Evolutionary conservation across 2,888 invertebrate species (phyloP).

Genomic region (Galeruca laticollis): DNA sequence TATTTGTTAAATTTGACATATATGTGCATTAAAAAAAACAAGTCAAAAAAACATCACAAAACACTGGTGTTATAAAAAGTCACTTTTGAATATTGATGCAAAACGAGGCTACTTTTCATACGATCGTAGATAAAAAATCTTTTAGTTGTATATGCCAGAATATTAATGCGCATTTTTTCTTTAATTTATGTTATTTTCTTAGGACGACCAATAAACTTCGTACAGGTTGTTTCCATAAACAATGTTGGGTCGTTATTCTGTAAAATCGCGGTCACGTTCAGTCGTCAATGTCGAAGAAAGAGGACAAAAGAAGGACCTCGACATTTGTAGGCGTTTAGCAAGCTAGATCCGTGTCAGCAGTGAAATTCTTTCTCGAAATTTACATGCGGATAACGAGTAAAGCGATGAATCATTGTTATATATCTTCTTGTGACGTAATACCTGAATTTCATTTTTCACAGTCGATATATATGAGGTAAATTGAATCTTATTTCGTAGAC

Average conservation of each 20-base stretch:
- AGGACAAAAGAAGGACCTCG: constrained; percentile 34
- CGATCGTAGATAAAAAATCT: no score
- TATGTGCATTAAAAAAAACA: no score
- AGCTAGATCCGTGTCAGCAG: constrained; percentile 37
- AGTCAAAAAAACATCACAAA: no score
- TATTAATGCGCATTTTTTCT: no score
- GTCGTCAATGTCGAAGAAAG: constrained; percentile 27
- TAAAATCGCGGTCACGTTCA: constrained; percentile 30
- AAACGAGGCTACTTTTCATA: no score
- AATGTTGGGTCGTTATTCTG: neutral
- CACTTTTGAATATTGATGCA: no score
- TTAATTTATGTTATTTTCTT: no score
- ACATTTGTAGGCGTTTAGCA: constrained; percentile 31
- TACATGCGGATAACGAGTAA: constrained; percentile 20
- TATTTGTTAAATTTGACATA: no score
- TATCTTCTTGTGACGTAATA: constrained; percentile 16
- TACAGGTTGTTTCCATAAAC: constrained; percentile 2
- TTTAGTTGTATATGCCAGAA: no score
- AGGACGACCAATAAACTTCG: no score
- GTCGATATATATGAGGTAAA: neutral
- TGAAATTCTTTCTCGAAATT: constrained; percentile 36
- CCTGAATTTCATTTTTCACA: constrained; percentile 14
- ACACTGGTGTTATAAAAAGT: no score
- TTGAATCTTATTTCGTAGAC: neutral
- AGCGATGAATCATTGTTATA: constrained; percentile 30